A percentile compares a stretch with the other conserved stretches of the same genome.
phyloP scores from a whole-genome alignment of 1,140 invertebrate species.

The Elysia chlorotica region DNA sequence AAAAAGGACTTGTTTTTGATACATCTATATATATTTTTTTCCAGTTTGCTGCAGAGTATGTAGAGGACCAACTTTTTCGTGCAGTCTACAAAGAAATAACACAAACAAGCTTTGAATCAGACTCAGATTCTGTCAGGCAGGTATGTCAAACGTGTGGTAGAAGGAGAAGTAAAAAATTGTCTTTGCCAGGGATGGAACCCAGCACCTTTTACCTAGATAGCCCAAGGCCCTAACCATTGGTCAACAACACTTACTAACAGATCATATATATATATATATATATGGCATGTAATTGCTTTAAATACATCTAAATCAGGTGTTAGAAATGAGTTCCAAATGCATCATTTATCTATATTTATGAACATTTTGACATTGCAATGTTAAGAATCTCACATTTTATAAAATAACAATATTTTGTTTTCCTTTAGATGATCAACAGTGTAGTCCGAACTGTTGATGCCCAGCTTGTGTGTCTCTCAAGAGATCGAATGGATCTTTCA shows the following conservation, averaged over 20 bases:
- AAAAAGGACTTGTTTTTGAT: too few species aligned
- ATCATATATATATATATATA: background rate
- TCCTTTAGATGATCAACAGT: slow-evolving; percentile 14
- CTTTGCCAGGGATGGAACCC: too few species aligned
- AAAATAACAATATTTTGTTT: too few species aligned
- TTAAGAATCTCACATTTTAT: too few species aligned
- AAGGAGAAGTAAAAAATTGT: too few species aligned
- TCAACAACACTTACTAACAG: background rate
- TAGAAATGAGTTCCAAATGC: background rate
- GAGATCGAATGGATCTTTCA: slow-evolving; percentile 72
- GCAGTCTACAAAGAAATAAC: slow-evolving; percentile 11
- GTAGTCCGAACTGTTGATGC: slow-evolving; percentile 83
- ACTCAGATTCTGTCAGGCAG: slow-evolving; percentile 72
- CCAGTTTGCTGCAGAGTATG: slow-evolving; percentile 88
- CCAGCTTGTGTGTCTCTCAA: slow-evolving; percentile 63
- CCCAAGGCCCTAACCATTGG: background rate
- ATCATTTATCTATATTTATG: background rate
- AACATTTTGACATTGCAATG: too few species aligned
- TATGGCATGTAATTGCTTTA: background rate
- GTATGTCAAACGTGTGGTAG: too few species aligned
- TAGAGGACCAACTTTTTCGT: slow-evolving; percentile 64
- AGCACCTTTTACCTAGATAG: background rate
- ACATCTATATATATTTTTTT: slow-evolving; percentile 25
- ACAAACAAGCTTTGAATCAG: slow-evolving; percentile 67
- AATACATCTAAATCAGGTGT: background rate